These are phyloP conservation scores for Elysia crispata DNA, from an alignment of 2,888 invertebrate species.

Conservation along the genomic window DNA sequence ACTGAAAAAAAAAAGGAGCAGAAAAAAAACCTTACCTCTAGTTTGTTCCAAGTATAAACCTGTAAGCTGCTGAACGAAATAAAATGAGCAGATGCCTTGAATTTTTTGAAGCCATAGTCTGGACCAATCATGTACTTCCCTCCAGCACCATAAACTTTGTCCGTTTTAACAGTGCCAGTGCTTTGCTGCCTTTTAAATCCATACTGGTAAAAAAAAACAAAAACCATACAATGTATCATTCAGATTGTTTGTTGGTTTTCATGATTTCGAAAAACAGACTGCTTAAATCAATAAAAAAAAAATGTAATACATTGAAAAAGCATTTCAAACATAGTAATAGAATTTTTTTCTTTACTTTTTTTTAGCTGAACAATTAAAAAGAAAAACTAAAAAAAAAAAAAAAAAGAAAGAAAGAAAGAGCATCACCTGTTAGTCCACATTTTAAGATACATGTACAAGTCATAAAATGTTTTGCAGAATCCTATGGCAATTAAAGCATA, in stretches of 20 bases:
- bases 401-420: not conserved
- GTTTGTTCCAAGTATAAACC: constrained; percentile 68
- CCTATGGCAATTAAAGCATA: no score
- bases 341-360: not conserved
- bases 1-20: no score
- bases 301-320: no score
- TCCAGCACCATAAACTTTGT: constrained; percentile 57
- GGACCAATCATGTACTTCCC: constrained; percentile 70
- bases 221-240: no score
- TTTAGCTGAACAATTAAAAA: not conserved
- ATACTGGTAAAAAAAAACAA: constrained; percentile 28
- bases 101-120: constrained; percentile 68
- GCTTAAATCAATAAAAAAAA: no score
- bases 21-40: constrained; percentile 60
- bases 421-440: no score
- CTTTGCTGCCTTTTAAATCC: constrained; percentile 68
- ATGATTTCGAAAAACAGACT: no score
- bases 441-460: no score
- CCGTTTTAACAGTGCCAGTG: constrained; percentile 66
- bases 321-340: not conserved
- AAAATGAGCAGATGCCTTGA: constrained; percentile 65
- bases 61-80: constrained; percentile 56
- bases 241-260: no score
- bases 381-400: not conserved
- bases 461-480: no score